These are phyloP conservation scores for Etheostoma nigrum DNA, from an alignment of 2,797 vertebrate genomes.

Conservation along the genomic window DNA sequence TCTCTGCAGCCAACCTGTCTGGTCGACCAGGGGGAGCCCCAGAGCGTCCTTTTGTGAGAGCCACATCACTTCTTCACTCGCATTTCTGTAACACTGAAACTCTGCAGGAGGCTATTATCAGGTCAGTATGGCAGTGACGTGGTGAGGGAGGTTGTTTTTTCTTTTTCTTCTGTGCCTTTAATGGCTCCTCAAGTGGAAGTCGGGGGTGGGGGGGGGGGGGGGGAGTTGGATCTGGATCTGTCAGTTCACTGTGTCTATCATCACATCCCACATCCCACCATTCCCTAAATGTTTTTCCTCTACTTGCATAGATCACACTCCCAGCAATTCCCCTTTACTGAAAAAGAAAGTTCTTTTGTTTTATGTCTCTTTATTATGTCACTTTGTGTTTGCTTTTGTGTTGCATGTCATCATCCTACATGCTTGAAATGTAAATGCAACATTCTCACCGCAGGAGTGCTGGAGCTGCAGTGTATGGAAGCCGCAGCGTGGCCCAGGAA, in stretches of 20 bases:
- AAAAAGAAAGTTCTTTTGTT: not conserved
- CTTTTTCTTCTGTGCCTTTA: constrained; percentile 33
- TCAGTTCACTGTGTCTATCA: constrained; percentile 23
- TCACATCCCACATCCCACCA: constrained; percentile 11
- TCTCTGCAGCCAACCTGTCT: constrained; percentile 90
- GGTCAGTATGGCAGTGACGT: constrained; percentile 83
- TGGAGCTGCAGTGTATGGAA: constrained; percentile 88
- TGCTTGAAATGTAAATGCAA: constrained; percentile 33
- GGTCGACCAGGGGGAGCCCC: constrained; percentile 75
- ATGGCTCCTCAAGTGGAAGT: constrained; percentile 34
- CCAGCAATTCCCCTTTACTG: constrained; percentile 1
- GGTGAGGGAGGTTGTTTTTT: constrained; percentile 14
- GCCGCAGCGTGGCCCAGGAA: constrained; percentile 89
- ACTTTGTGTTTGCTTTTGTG: not conserved
- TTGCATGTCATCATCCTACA: not conserved
- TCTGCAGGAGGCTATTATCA: constrained; percentile 91
- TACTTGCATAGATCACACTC: not conserved
- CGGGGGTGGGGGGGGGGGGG: constrained; percentile 44
- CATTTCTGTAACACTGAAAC: constrained; percentile 88
- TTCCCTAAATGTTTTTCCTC: constrained; percentile 1
- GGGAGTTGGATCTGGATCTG: constrained; percentile 33
- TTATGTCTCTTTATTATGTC: not conserved
- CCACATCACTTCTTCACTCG: constrained; percentile 89
- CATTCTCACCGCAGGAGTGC: constrained; percentile 84
- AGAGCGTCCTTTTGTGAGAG: constrained; percentile 90